These are phyloP conservation scores for Gortyna flavago DNA, from an alignment of 2,888 invertebrate genomes.

Conservation along the genomic window DNA sequence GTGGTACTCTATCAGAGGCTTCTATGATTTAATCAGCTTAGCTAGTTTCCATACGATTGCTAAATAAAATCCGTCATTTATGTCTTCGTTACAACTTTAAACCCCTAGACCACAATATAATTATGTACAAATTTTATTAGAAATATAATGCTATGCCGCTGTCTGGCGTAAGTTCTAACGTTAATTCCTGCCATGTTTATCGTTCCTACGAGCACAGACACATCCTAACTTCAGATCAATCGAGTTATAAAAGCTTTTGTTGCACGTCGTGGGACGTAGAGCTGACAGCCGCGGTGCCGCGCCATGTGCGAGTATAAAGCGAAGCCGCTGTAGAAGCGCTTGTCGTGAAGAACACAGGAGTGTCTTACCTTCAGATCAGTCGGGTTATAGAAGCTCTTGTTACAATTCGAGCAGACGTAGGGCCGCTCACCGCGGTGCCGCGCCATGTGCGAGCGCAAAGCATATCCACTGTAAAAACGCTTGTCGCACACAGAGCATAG, in stretches of 20 bases:
- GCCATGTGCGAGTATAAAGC: conserved; percentile 88
- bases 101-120: background rate
- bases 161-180: background rate
- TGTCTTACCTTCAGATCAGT: conserved; percentile 90
- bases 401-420: conserved; percentile 89
- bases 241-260: conserved; percentile 89
- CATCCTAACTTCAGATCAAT: conserved; percentile 83
- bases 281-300: conserved; percentile 86
- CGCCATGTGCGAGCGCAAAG: conserved; percentile 88
- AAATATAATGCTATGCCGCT: background rate
- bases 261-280: conserved; percentile 89
- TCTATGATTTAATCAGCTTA: background rate
- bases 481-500: conserved; percentile 88
- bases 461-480: conserved; percentile 87
- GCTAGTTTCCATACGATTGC: background rate
- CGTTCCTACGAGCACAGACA: background rate
- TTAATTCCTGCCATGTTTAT: background rate
- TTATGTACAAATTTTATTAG: background rate
- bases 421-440: conserved; percentile 88
- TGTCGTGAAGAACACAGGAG: conserved; percentile 73
- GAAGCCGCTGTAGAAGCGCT: conserved; percentile 85
- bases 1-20: conserved; percentile 76
- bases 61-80: background rate
- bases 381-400: conserved; percentile 90
- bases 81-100: background rate